phyloP scores from a whole-genome alignment of 2,113 vertebrate genomes.

The Microtus ochrogaster region DNA sequence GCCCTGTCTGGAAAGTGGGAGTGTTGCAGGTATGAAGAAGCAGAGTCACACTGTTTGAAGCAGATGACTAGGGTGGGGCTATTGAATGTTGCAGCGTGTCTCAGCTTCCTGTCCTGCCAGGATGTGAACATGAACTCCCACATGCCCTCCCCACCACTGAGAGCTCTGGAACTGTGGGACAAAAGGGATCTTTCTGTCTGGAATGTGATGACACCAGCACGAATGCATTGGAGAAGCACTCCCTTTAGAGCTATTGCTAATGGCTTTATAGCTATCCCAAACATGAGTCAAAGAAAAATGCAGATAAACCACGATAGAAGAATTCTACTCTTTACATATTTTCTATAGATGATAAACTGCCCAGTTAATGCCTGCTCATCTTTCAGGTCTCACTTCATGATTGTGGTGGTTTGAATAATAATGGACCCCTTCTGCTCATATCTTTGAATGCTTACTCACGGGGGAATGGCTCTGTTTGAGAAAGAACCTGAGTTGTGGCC shows the following conservation, averaged over 20 bases:
- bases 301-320: neutral
- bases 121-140: neutral
- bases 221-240: neutral
- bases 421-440: neutral
- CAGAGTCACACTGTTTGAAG: neutral
- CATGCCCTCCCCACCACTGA: neutral
- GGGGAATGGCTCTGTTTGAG: neutral
- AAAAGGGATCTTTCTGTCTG: neutral
- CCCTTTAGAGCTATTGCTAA: neutral
- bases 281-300: constrained; percentile 1
- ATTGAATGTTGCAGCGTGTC: neutral
- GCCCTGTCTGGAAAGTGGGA: neutral
- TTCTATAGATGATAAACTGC: neutral
- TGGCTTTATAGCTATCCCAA: neutral
- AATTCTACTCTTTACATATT: neutral
- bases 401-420: neutral
- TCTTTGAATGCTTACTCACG: neutral
- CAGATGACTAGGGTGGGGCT: too few species aligned
- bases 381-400: neutral
- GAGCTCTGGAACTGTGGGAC: neutral
- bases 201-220: neutral
- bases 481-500: neutral
- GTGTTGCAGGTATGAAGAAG: neutral
- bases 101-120: neutral
- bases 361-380: neutral